Percentiles rank a stretch among this genome's conserved stretches.
Conservation (phyloP, 2,888 invertebrate genomes). For the Melikaiella ostensackeni region DNA sequence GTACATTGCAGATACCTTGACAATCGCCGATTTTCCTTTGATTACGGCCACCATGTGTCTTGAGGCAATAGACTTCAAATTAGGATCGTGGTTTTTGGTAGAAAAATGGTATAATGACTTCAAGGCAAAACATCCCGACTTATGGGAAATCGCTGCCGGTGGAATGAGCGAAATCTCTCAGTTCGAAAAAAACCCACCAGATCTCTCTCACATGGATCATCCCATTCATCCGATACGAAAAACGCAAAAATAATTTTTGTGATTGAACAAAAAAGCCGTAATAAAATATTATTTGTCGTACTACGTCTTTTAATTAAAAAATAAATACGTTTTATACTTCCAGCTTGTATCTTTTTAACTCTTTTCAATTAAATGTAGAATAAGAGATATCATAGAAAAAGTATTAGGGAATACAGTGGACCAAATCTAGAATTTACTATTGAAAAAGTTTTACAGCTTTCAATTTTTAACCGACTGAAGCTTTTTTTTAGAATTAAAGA, state of each 20-base stretch:
- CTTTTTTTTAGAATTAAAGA: too few relatives aligned
- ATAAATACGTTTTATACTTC: too few relatives aligned
- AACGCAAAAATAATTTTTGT: slow-evolving; percentile 50
- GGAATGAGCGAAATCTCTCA: slow-evolving; percentile 85
- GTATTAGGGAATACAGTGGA: too few relatives aligned
- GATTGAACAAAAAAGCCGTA: too few relatives aligned
- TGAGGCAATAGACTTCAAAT: slow-evolving; percentile 84
- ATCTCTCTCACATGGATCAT: slow-evolving; percentile 84
- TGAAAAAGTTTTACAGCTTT: too few relatives aligned
- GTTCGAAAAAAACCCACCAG: slow-evolving; percentile 86
- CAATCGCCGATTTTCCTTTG: slow-evolving; percentile 87
- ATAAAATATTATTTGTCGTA: too few relatives aligned
- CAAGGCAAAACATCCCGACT: slow-evolving; percentile 82
- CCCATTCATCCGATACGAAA: slow-evolving; percentile 86
- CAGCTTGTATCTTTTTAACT: too few relatives aligned
- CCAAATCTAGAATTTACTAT: too few relatives aligned
- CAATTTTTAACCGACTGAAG: too few relatives aligned
- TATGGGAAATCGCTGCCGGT: slow-evolving; percentile 84
- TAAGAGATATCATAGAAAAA: too few relatives aligned
- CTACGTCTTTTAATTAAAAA: too few relatives aligned
- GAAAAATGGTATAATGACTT: slow-evolving; percentile 85
- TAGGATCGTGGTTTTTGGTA: slow-evolving; percentile 81
- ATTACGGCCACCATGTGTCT: slow-evolving; percentile 85
- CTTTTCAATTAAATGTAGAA: too few relatives aligned
- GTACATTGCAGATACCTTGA: slow-evolving; percentile 79